Evolutionary conservation across 1,140 invertebrate genomes (phyloP), one percentile per base, ranked within the genome.

Genomic region (Drosophila grimshawi): DNA sequence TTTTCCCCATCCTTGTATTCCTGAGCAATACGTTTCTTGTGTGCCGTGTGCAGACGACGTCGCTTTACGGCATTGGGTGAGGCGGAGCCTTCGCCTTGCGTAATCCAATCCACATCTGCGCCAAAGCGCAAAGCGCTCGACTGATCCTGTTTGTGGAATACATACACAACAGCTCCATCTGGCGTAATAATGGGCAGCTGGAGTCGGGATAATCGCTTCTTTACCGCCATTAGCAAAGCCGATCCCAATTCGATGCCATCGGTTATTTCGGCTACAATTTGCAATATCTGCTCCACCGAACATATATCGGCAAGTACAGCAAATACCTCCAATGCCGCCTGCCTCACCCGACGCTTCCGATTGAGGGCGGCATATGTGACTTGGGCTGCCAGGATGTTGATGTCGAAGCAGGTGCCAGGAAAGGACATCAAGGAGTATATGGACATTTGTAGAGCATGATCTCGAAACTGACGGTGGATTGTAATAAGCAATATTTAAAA

Each of bases 391-490:
- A 97, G 93, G 5, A 93, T 93, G 8, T 93, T 91, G 29, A 96
- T 93, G 92, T 97, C 96, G 90, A 97, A 96, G 62, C 97, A 96
- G 46, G 95, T 95, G 83, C 96, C 96, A 3, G 97, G 97, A 92
- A 97, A 97, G 27, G 96, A 96, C 73, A 97, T 94, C 48, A 96
- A 91, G 3, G 95, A 95, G 66, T 95, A 96, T 69, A 97, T 96
- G 29, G 97, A 93, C 68, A 96, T 94, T 90, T 97, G 96, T 19
- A 97, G 88, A 1, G 96, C 94, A 81, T 97, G 96, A 93, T 97
- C 96, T 68, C 96, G 93, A 56, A 96, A 94, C 94, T 96, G 10
- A 0, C 4, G 11, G 39, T 2, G 19, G 2, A 37, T 6, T 10
- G 7, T 11, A 45, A 43, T 11, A 3, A 8, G n/a, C 0, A 37